Evolutionary conservation across 2,888 invertebrate species (phyloP), one percentile per base, ranked within the genome.

Genomic region (Euclidia mi): DNA sequence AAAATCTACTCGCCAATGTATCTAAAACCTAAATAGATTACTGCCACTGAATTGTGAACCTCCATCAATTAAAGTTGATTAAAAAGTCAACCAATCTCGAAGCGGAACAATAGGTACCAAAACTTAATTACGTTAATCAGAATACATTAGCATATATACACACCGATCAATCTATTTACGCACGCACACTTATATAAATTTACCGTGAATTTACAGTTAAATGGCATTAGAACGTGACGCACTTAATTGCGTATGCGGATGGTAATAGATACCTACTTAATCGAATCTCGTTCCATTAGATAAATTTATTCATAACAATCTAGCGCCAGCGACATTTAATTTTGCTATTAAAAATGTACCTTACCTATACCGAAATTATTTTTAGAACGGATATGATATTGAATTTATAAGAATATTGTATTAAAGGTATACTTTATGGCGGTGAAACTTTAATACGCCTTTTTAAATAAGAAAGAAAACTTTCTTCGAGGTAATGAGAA

Each of bases 271-370:
- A 68, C 62, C 56, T 55, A 65, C n/a, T n/a, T n/a, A n/a, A n/a
- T n/a, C n/a, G 71, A 78, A 82, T 79, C 73, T 75, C 65, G 64
- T 75, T 71, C 76, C 76, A 79, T 80, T 79, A 78, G 41, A 73
- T 71, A 77, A 81, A 83, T 81, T 78, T 81, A 83, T 81, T 81
- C 79, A 83, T 80, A 65, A 3, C n/a, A 41, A 38, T 28, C 31
- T 15, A 2, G 25, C n/a, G n/a, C 37, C 3, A 18, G 10, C 10
- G 2, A 6, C 34, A 14, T 34, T 9, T 34, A 32, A 32, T 20
- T 11, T 1, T 2, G n/a, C 15, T 28, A n/a, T n/a, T n/a, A n/a
- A n/a, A n/a, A n/a, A n/a, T n/a, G n/a, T n/a, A n/a, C n/a, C n/a
- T n/a, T n/a, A n/a, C n/a, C n/a, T n/a, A 6, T 11, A 11, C n/a